Percentiles rank a stretch among this genome's conserved stretches.
Evolutionary conservation across 2,113 vertebrate genomes (phyloP).

Genomic region (Sminthopsis crassicaudata): DNA sequence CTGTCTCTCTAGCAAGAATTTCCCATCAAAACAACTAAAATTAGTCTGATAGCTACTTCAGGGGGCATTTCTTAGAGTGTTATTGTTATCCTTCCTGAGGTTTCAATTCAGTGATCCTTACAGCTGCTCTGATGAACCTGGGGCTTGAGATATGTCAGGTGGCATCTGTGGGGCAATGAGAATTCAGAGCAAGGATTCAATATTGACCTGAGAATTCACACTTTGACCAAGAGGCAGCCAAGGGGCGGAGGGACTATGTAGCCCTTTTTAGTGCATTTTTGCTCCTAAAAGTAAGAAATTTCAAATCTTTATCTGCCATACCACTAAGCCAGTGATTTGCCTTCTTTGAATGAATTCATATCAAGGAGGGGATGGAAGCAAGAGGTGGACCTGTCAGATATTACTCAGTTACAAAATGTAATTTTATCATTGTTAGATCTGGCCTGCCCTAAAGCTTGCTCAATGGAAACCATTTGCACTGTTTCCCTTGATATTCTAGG

Average conservation of each 20-base stretch:
- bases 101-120: not conserved
- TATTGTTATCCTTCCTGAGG: not conserved
- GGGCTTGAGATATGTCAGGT: not conserved
- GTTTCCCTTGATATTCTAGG: not conserved
- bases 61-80: not conserved
- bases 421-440: not conserved
- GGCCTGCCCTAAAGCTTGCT: not conserved
- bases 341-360: not conserved
- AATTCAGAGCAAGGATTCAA: not conserved
- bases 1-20: not conserved
- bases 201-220: not conserved
- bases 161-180: not conserved
- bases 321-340: not conserved
- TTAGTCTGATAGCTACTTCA: not conserved
- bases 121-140: not conserved
- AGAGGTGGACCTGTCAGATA: not conserved
- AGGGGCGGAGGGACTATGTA: no score
- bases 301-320: not conserved
- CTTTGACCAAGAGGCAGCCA: not conserved
- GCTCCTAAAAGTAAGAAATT: not conserved
- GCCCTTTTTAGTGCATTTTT: not conserved
- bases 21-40: not conserved
- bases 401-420: not conserved
- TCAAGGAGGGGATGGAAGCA: not conserved
- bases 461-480: not conserved